Percentiles rank a stretch among this genome's conserved stretches.
Conservation (phyloP, 2,113 vertebrate species). For the Sapayoa aenigma region DNA sequence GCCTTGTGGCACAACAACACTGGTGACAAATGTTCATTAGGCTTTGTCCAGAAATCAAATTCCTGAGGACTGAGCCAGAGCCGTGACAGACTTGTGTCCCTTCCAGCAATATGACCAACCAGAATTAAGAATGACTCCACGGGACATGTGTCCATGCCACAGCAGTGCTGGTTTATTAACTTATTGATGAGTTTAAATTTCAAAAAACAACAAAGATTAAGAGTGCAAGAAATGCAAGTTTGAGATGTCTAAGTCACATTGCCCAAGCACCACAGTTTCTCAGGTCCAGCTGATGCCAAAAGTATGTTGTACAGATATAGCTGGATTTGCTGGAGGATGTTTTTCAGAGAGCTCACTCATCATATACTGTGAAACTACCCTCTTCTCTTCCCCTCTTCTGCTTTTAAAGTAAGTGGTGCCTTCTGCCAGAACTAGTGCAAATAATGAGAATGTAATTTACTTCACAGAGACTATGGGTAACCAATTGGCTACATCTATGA, state of each 20-base stretch:
- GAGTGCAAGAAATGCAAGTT: not conserved
- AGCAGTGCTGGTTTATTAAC: not conserved
- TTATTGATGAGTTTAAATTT: not conserved
- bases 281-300: not conserved
- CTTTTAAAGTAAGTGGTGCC: not conserved
- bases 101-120: not conserved
- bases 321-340: not conserved
- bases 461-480: not conserved
- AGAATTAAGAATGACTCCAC: not conserved
- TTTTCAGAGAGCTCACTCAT: not conserved
- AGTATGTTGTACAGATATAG: not conserved
- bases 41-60: not conserved
- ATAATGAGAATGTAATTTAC: not conserved
- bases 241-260: not conserved
- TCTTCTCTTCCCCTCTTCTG: not conserved
- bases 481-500: not conserved
- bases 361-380: not conserved
- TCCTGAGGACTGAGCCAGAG: not conserved
- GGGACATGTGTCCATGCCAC: fast-evolving
- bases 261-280: not conserved
- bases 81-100: fast-evolving
- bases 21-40: not conserved
- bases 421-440: not conserved
- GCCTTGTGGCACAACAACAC: not conserved
- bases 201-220: not conserved